phyloP scores from a whole-genome alignment of 2,888 invertebrate species.

The Chalcosyrphus nemorum region DNA sequence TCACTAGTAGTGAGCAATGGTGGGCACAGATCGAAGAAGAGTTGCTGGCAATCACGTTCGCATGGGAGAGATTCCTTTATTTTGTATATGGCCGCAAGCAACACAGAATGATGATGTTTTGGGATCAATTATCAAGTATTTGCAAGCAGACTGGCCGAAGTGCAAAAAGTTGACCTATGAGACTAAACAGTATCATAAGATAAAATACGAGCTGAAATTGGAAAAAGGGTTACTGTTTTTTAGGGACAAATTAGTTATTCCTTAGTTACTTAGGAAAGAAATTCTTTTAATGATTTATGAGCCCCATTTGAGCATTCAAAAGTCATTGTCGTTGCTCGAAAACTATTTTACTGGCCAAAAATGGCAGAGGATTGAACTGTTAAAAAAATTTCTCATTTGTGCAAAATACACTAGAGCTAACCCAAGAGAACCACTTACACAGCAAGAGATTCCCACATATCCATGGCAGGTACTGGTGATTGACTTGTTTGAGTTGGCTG shows the following conservation, averaged over 20 bases:
- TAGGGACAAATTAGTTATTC: conserved; percentile 11
- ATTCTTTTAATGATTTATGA: conserved; percentile 4
- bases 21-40: conserved; percentile 79
- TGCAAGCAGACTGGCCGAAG: background rate
- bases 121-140: background rate
- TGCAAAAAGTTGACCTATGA: background rate
- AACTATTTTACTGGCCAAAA: conserved; percentile 26
- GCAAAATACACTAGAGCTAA: conserved; percentile 22
- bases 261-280: background rate
- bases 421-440: conserved; percentile 28
- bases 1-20: background rate
- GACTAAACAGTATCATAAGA: conserved; percentile 16
- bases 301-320: conserved; percentile 28
- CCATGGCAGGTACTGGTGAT: conserved; percentile 13
- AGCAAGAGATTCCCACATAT: conserved; percentile 9
- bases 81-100: conserved; percentile 50
- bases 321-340: conserved; percentile 2
- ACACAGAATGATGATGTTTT: conserved; percentile 1
- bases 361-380: conserved; percentile 14
- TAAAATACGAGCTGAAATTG: conserved; percentile 4
- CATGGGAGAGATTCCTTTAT: conserved; percentile 52
- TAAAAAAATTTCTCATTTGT: background rate
- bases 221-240: conserved; percentile 20
- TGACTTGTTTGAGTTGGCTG: conserved; percentile 12
- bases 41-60: conserved; percentile 76